These are phyloP conservation scores for Drosophila aldrichi DNA, from an alignment of 2,888 invertebrate species.

Conservation along the genomic window DNA sequence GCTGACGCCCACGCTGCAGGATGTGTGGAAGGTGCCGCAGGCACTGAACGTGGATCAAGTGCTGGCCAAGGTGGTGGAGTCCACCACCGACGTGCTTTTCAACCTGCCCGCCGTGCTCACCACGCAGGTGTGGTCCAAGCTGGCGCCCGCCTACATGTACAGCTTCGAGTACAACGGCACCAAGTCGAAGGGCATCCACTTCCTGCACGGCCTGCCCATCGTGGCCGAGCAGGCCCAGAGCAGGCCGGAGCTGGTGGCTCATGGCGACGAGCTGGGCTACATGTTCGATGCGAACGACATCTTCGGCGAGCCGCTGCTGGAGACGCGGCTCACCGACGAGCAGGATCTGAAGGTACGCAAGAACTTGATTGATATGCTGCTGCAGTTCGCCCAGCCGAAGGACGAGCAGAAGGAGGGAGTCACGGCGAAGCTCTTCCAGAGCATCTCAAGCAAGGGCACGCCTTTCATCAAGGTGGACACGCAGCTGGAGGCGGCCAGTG, in stretches of 20 bases:
- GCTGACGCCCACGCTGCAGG: constrained; percentile 76
- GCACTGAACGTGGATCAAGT: constrained; percentile 76
- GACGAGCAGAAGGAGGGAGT: constrained; percentile 60
- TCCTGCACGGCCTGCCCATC: constrained; percentile 89
- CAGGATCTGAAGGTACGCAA: constrained; percentile 89
- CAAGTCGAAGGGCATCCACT: constrained; percentile 87
- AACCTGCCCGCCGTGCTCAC: constrained; percentile 91
- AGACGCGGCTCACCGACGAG: constrained; percentile 83
- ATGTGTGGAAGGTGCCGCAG: constrained; percentile 82
- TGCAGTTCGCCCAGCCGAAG: constrained; percentile 87
- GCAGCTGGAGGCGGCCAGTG: constrained; percentile 85
- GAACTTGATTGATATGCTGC: constrained; percentile 88
- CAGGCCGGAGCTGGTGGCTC: constrained; percentile 85
- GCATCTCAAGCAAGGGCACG: constrained; percentile 85
- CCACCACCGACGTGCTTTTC: constrained; percentile 90
- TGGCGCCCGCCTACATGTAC: constrained; percentile 89
- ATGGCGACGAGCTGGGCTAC: constrained; percentile 91
- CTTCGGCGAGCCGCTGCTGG: constrained; percentile 87
- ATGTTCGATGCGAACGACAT: constrained; percentile 89
- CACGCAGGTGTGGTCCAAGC: constrained; percentile 89
- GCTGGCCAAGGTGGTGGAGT: constrained; percentile 83
- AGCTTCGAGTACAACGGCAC: constrained; percentile 91
- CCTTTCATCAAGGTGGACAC: constrained; percentile 87
- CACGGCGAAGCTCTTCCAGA: constrained; percentile 79
- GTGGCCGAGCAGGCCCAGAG: constrained; percentile 85